phyloP scores from a whole-genome alignment of 2,113 vertebrate species.

The Bubo bubo region DNA sequence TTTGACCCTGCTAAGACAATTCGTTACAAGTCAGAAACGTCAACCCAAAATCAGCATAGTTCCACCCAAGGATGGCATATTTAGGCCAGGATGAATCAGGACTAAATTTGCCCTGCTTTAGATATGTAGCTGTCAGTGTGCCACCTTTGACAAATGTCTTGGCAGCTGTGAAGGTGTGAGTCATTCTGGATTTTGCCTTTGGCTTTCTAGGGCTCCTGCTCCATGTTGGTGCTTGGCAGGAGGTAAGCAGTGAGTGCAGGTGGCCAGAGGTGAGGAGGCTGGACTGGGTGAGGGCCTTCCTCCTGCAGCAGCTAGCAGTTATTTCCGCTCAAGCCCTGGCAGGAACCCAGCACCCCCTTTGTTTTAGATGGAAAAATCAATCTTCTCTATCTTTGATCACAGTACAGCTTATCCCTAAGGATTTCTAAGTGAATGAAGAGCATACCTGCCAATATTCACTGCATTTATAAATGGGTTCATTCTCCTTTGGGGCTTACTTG shows the following conservation, averaged over 20 bases:
- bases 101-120: background rate
- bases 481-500: background rate
- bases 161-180: background rate
- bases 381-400: background rate
- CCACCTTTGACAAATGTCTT: background rate
- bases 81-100: background rate
- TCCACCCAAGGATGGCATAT: background rate
- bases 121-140: background rate
- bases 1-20: background rate
- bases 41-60: background rate
- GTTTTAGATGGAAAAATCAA: background rate
- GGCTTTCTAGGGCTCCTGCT: background rate
- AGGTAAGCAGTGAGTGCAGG: background rate
- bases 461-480: background rate
- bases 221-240: accelerated
- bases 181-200: background rate
- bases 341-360: background rate
- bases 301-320: background rate
- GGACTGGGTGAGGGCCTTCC: background rate
- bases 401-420: background rate
- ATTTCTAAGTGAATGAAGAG: background rate
- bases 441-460: background rate
- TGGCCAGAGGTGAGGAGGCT: background rate
- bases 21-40: background rate
- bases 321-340: background rate